A percentile compares a stretch with the other conserved stretches of the same genome.
Conservation (phyloP, 2,797 vertebrate species). For the Dromococcyx pavoninus region DNA sequence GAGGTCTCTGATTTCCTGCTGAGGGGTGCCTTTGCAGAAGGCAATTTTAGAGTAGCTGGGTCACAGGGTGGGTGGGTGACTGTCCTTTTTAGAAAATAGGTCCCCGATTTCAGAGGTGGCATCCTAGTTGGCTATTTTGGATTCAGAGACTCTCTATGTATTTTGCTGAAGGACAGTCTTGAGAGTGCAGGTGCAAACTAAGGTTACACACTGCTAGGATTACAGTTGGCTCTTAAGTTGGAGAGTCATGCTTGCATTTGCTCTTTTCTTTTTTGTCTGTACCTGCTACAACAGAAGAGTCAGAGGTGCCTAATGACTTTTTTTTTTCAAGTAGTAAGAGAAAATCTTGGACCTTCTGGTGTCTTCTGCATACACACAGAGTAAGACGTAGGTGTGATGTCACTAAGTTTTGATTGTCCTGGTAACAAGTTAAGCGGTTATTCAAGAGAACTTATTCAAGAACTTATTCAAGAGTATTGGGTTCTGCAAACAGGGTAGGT, state of each 20-base stretch:
- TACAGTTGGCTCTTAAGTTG: background rate
- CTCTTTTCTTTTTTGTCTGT: background rate
- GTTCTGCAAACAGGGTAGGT: background rate
- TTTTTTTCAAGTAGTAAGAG: background rate
- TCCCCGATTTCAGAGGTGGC: background rate
- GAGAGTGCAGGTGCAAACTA: background rate
- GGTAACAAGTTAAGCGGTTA: constrained; percentile 34
- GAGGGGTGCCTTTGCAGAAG: background rate
- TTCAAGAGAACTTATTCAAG: background rate
- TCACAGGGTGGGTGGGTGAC: background rate
- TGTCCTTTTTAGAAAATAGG: background rate
- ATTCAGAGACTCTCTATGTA: background rate
- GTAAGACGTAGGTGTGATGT: constrained; percentile 14
- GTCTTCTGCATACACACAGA: background rate
- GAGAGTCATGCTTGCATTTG: background rate
- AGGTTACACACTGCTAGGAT: background rate
- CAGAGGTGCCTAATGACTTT: background rate
- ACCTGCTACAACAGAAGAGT: background rate
- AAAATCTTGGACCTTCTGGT: background rate
- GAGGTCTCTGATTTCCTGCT: background rate
- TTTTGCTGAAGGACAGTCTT: background rate
- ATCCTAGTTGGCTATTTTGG: background rate
- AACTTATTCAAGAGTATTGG: too few relatives aligned
- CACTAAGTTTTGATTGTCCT: constrained; percentile 40
- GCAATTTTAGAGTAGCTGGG: background rate